Base-by-base conservation (phyloP, 2,888 invertebrate species). In the Rhimphoctona megacephalus region DNA sequence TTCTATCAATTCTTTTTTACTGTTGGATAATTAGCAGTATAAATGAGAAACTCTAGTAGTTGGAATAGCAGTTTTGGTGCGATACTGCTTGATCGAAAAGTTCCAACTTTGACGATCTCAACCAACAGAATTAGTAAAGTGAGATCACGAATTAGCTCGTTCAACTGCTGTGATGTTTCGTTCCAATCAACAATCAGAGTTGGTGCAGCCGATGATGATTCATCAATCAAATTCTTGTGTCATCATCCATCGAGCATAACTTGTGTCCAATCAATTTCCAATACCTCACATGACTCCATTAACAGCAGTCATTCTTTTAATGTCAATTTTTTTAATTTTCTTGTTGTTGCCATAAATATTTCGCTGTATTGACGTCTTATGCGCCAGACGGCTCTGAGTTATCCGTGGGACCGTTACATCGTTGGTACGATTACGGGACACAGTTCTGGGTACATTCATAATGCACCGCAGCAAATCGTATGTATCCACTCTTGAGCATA, bases 401-500 rank as follows among this genome's bases (percentile, higher is more conserved):
- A 25, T 39, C n/a, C 43, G n/a, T n/a, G 43, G 54, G n/a, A 66
- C 74, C 64, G 67, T 81, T 81, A 74, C 25, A 67, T 25, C 57
- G 57, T 69, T 74, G 54, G 46, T 81, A 72, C 57, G 69, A 85
- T 85, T 74, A 74, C 82, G 57, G 36, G 39, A n/a, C 67, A 39
- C 49, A 39, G 19, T 57, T 79, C 36, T 66, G 39, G 54, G 67
- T 73, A 82, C 54, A 66, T 64, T 54, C 52, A 81, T 81, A 81
- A 81, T 77, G 73, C 77, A 73, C 70, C 67, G 72, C 19, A 52
- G 69, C 73, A 67, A 81, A 83, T 61, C 67, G 69, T 52, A 73
- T 54, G 49, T 86, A 81, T 83, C 86, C 72, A 73, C 67, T 78
- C 67, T 77, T 43, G 25, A 33, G 69, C 46, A 61, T 79, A 66